Conservation (phyloP, 2,888 invertebrate genomes). For the Papilio protenor region DNA sequence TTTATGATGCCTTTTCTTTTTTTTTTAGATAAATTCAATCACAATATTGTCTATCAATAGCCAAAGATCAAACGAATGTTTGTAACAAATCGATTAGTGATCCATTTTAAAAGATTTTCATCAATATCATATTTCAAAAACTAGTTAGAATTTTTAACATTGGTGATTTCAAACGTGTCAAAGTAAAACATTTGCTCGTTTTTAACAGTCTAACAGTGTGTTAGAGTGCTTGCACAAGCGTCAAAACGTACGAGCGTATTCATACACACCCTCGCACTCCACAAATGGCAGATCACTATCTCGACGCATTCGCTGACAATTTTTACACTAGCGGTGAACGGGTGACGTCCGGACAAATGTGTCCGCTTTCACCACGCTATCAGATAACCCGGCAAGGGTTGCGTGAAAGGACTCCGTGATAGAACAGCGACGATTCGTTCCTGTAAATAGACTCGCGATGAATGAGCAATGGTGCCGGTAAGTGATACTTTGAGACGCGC, state of each 20-base stretch:
- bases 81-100: background rate
- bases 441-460: conserved; percentile 75
- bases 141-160: background rate
- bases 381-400: conserved; percentile 80
- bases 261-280: conserved; percentile 56
- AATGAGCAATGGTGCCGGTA: conserved; percentile 77
- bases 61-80: background rate
- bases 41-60: background rate
- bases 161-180: conserved; percentile 7
- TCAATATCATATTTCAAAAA: background rate
- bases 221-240: conserved; percentile 27
- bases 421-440: conserved; percentile 79
- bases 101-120: background rate
- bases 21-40: background rate
- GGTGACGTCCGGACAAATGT: conserved; percentile 80
- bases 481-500: conserved; percentile 61
- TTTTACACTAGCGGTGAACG: conserved; percentile 81
- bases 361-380: conserved; percentile 77
- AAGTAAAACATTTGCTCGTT: conserved; percentile 8
- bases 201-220: conserved; percentile 4
- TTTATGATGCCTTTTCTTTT: background rate
- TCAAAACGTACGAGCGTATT: conserved; percentile 28
- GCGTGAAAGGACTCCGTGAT: conserved; percentile 76
- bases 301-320: conserved; percentile 79
- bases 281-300: conserved; percentile 81